Base-by-base conservation (phyloP, 1,140 invertebrate species). In the Drosophila murphyi region DNA sequence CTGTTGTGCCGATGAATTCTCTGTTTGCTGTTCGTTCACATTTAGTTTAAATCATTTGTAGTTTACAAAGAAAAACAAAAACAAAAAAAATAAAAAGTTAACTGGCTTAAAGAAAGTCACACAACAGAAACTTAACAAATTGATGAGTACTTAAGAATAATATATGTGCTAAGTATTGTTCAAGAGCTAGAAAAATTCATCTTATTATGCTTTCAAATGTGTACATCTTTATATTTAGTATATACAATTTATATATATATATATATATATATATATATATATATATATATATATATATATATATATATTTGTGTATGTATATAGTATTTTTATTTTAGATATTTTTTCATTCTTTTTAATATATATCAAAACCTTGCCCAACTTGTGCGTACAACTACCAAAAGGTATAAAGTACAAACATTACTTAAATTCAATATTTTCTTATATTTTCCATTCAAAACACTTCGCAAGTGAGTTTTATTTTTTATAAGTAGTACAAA, bases 311-410 rank as follows among this genome's bases (percentile, higher is more conserved):
- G 35, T 59, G 50, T 63, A 35, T 61, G 60, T 54, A 61, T 78
- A 81, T 47, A 52, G 20, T 69, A 45, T 71, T 39, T 65, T 59
- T 37, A 39, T 54, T 57, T 41, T 29, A 34, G 39, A 41, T 62
- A 48, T 34, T 34, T 55, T 41, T 45, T 20, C 39, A 32, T 35
- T 51, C 3, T 2, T 52, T 48, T 63, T 10, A 37, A 34, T 55
- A 34, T 73, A 39, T 61, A 77, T 62, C 65, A 79, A 80, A 73
- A 73, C 85, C 76, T 64, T 52, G 32, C 69, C 70, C 68, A 65
- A 80, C 67, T 37, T 63, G 52, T 70, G 35, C 50, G 59, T 75
- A 64, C 32, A 63, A 54, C 69, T 82, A 87, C 75, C 80, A 83
- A 87, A 78, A 72, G 72, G 63, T 79, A 68, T 83, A 62, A 20